Conservation (phyloP, 2,888 invertebrate genomes). For the Lottia gigantea region DNA sequence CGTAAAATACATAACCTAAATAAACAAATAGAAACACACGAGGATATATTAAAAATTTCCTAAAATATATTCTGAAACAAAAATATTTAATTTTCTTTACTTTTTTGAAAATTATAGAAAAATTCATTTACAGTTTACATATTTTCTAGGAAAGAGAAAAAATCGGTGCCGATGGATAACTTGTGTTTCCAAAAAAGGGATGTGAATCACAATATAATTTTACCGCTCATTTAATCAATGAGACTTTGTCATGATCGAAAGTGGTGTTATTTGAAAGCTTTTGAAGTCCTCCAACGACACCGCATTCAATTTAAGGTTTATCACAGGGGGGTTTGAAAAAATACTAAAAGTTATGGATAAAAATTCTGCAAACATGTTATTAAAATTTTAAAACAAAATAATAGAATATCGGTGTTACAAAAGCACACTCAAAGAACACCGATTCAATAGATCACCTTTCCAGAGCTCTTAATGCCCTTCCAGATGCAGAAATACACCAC, state of each 20-base stretch:
- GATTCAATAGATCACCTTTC: constrained; percentile 59
- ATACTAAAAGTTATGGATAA: too few relatives aligned
- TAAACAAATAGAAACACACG: constrained; percentile 22
- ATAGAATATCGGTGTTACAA: constrained; percentile 2
- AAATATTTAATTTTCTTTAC: neutral
- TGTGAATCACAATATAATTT: too few relatives aligned
- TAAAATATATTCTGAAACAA: constrained; percentile 10
- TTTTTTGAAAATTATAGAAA: neutral
- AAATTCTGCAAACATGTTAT: constrained; percentile 6
- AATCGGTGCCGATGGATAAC: neutral
- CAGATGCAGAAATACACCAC: constrained; percentile 69
- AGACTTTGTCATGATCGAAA: too few relatives aligned
- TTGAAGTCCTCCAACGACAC: constrained; percentile 17
- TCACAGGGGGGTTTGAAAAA: neutral
- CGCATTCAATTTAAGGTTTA: neutral
- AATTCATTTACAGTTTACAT: too few relatives aligned
- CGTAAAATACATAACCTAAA: constrained; percentile 67
- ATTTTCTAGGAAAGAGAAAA: neutral
- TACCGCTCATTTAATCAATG: too few relatives aligned
- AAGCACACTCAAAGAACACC: constrained; percentile 1
- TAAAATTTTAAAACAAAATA: neutral
- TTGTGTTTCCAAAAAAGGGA: neutral
- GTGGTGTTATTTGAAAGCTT: neutral
- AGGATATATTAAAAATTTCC: neutral
- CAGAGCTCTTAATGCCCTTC: constrained; percentile 68